These are phyloP conservation scores for Laupala kohalensis DNA, from an alignment of 1,140 invertebrate genomes.

Conservation along the genomic window DNA sequence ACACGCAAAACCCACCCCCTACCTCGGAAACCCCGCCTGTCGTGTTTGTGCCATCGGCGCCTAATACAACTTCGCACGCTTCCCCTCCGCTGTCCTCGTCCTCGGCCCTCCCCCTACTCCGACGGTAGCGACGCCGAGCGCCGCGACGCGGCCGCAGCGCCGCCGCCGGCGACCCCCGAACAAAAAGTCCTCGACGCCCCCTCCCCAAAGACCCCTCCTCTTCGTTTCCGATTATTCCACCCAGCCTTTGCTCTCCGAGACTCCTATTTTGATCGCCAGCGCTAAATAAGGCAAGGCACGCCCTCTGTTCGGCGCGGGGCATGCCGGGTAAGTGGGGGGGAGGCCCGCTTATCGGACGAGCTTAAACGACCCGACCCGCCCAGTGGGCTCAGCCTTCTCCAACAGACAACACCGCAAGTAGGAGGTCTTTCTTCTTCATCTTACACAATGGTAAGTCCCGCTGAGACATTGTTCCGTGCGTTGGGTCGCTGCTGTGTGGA, in stretches of 20 bases:
- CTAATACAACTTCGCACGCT: no score
- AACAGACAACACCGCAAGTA: conserved; percentile 1
- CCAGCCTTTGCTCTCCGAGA: not conserved
- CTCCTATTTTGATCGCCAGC: conserved; percentile 2
- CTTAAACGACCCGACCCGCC: not conserved
- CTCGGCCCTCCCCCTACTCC: not conserved
- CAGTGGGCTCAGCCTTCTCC: conserved; percentile 10
- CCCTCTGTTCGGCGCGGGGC: not conserved
- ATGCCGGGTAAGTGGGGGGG: conserved; percentile 2
- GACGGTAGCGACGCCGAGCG: no score
- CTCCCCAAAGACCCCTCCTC: no score
- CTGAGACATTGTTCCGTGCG: not conserved
- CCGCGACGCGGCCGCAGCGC: no score
- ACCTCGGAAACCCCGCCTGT: no score
- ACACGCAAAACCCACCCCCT: no score
- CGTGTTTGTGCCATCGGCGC: no score
- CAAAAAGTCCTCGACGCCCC: no score
- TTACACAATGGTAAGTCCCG: conserved; percentile 8
- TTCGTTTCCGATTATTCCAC: not conserved
- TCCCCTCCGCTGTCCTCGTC: no score
- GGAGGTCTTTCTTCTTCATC: conserved; percentile 3
- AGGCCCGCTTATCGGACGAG: conserved; percentile 2
- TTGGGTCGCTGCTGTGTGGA: not conserved
- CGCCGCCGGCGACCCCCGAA: not conserved
- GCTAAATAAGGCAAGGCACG: conserved; percentile 9